A percentile compares a stretch with the other conserved stretches of the same genome.
Evolutionary conservation across 30 jellyfish, hydroid and myxozoan genomes (phyloP).

Genomic region (Chironex yamaguchii): DNA sequence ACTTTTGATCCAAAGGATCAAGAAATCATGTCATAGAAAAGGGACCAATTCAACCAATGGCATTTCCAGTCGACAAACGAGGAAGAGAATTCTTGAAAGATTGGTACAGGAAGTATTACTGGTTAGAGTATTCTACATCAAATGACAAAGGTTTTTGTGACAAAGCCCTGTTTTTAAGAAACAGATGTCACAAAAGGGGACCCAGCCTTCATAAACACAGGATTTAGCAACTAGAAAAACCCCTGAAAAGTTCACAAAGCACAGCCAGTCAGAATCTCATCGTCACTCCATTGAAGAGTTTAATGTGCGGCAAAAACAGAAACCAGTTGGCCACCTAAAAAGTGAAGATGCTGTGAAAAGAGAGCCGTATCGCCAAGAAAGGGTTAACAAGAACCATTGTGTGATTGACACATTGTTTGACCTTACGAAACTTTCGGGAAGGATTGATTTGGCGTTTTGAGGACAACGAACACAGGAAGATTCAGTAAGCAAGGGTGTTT

Average conservation of each 20-base stretch:
- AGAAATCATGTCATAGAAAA: constrained; percentile 33
- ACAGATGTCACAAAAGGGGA: constrained; percentile 12
- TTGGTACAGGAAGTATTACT: constrained; percentile 12
- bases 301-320: constrained; percentile 4
- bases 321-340: constrained; percentile 5
- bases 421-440: constrained; percentile 1
- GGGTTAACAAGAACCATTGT: constrained; percentile 9
- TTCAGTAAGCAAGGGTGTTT: constrained; percentile 35
- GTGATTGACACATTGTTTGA: constrained; percentile 8
- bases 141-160: constrained; percentile 1
- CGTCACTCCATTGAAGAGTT: constrained; percentile 9
- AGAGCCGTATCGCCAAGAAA: constrained; percentile 5
- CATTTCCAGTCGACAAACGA: constrained; percentile 19
- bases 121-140: constrained; percentile 15
- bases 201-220: constrained; percentile 15
- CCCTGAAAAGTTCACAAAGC: constrained; percentile 5
- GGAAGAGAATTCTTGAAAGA: constrained; percentile 3
- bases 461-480: constrained; percentile 42
- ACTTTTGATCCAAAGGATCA: constrained; percentile 23
- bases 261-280: constrained; percentile 6
- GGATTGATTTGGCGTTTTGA: constrained; percentile 35
- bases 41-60: constrained; percentile 46
- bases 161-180: too few relatives aligned
- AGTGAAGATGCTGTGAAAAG: constrained; percentile 3
- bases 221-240: constrained; percentile 29